phyloP scores from a whole-genome alignment of 2,113 vertebrate species.

The Oriolus oriolus region DNA sequence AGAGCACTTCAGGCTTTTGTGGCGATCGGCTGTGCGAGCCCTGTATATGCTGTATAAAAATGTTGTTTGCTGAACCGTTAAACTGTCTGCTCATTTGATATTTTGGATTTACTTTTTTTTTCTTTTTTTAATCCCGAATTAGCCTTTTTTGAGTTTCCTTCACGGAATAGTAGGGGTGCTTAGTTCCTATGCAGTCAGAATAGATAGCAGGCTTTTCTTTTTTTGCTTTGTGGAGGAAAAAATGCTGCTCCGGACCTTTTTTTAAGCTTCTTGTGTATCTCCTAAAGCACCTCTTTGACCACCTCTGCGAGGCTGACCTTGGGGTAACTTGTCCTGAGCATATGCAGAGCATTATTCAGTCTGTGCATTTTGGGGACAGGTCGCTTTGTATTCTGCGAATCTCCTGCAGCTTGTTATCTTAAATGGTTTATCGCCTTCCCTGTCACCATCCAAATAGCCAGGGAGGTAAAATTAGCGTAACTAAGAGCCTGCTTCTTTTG shows the following conservation, averaged over 20 bases:
- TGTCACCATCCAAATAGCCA: slow-evolving; percentile 30
- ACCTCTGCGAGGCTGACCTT: neutral
- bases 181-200: neutral
- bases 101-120: neutral
- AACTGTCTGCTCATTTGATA: neutral
- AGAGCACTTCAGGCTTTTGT: neutral
- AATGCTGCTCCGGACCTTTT: neutral
- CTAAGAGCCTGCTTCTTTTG: slow-evolving; percentile 43
- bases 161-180: neutral
- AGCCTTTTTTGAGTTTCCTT: neutral
- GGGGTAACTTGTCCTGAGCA: neutral
- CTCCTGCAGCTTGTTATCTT: slow-evolving; percentile 43
- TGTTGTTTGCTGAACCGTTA: neutral
- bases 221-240: neutral
- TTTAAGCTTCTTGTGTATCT: neutral
- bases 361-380: neutral
- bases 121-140: neutral
- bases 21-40: neutral
- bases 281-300: neutral
- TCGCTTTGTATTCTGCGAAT: neutral
- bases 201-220: neutral
- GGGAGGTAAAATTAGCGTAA: slow-evolving; percentile 58
- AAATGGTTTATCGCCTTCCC: slow-evolving; percentile 33
- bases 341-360: slow-evolving; percentile 3
- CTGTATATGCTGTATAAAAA: neutral